These are phyloP conservation scores for Gastrophryne carolinensis DNA, from an alignment of 2,797 vertebrate species.

Conservation along the genomic window DNA sequence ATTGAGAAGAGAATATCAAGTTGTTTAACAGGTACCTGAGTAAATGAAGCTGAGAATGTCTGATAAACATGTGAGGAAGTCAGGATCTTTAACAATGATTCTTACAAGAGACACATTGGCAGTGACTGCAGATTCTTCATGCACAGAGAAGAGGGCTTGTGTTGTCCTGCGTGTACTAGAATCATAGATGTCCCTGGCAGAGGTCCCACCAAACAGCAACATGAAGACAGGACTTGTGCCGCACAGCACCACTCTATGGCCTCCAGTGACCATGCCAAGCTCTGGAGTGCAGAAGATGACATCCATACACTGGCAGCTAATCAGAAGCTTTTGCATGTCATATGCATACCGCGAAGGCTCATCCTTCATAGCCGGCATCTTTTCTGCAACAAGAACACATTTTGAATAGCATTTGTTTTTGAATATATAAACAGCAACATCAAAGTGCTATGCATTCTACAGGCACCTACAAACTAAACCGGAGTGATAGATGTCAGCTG, in stretches of 20 bases:
- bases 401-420: too few species aligned
- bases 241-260: conserved; percentile 88
- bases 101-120: conserved; percentile 72
- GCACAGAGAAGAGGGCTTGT: conserved; percentile 77
- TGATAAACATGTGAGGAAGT: conserved; percentile 85
- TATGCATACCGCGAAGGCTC: conserved; percentile 87
- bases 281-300: conserved; percentile 86
- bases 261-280: conserved; percentile 78
- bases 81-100: conserved; percentile 86
- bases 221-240: conserved; percentile 88
- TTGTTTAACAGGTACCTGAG: conserved; percentile 93
- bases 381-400: conserved; percentile 77
- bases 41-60: conserved; percentile 95
- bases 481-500: too few species aligned
- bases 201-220: conserved; percentile 83
- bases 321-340: conserved; percentile 87
- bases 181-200: conserved; percentile 67
- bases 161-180: conserved; percentile 69
- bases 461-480: too few species aligned
- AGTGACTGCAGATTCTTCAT: conserved; percentile 57
- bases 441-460: too few species aligned
- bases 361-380: conserved; percentile 86
- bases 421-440: too few species aligned
- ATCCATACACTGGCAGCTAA: conserved; percentile 87
- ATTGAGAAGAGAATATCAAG: too few species aligned